Conservation (phyloP, 2,113 vertebrate species). For the Indicator maculatus region DNA sequence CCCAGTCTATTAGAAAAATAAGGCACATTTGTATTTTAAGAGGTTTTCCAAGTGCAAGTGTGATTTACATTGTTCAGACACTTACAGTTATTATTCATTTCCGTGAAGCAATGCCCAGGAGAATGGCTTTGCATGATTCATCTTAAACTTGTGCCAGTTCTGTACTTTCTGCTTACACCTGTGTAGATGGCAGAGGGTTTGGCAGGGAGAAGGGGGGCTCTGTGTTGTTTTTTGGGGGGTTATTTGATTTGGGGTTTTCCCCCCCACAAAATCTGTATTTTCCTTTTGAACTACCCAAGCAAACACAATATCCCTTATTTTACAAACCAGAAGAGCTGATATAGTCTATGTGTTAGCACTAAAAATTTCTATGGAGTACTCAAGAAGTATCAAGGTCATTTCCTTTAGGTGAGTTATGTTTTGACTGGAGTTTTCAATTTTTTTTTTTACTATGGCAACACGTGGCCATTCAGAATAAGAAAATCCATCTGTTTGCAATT, state of each 20-base stretch:
- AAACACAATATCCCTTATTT: not conserved
- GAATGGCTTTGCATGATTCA: constrained; percentile 57
- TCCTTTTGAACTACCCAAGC: constrained; percentile 8
- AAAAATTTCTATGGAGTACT: constrained; percentile 24
- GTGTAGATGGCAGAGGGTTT: constrained; percentile 33
- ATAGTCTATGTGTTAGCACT: not conserved
- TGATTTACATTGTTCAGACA: constrained; percentile 71
- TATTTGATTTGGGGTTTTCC: not conserved
- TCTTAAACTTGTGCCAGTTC: not conserved
- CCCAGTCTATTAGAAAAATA: constrained; percentile 63
- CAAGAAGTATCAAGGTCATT: constrained; percentile 56
- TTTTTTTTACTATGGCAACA: constrained; percentile 59
- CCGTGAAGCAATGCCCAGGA: constrained; percentile 61
- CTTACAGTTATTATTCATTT: constrained; percentile 69
- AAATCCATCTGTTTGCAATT: constrained; percentile 71
- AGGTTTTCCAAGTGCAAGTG: constrained; percentile 65
- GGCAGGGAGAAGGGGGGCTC: not conserved
- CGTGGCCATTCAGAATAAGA: constrained; percentile 58
- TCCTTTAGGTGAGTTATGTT: constrained; percentile 60
- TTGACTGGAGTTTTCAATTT: constrained; percentile 52
- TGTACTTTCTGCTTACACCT: constrained; percentile 63
- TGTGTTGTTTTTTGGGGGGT: no score
- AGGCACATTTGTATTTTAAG: constrained; percentile 72
- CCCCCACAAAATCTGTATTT: not conserved
- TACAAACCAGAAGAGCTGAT: not conserved